Evolutionary conservation across 2,888 invertebrate genomes (phyloP), one percentile per base, ranked within the genome.

Genomic region (Eupithecia insigniata): DNA sequence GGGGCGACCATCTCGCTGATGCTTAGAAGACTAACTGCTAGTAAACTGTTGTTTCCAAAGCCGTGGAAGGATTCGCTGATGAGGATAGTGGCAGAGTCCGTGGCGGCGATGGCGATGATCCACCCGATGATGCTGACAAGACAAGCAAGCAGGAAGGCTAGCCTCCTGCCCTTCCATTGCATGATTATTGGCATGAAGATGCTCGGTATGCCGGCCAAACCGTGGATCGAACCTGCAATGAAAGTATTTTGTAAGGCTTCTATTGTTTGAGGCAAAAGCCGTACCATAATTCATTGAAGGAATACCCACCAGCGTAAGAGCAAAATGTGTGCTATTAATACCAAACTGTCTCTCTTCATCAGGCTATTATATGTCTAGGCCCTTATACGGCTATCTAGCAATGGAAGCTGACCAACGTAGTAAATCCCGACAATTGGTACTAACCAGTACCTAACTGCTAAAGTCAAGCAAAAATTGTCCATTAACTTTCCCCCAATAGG

Each of bases 1-100:
- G 82, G 82, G 10, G 77, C 70, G 14, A 81, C 68, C 76, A 82
- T 80, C 70, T 82, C 82, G 8, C 78, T 78, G 8, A 80, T 78
- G 66, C 77, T 76, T 12, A 82, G 62, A 2, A 78, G 71, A 34
- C 78, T 77, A 60, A 80, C 76, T 7, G 78, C 71, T 8, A 77
- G 30, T 1, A 82, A 12, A n/a, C 80, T 79, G 67, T 78, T 75
- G 58, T 74, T 74, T 8, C 82, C 80, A 0, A 82, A 62, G 0
- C 82, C 82, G 12, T 81, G 80, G 26, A 81, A 78, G 12, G 74
- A 75, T 78, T 82, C 80, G 43, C 79, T 79, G 30, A 76, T 67
- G 22, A 82, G 78, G 8, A 82, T 70, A 1, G 76, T n/a, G 1
- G 22, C 3, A 6, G 72, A 18, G 46, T 43, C 74, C 0, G 55